phyloP scores from a whole-genome alignment of 2,113 vertebrate species.

The Plecotus auritus region DNA sequence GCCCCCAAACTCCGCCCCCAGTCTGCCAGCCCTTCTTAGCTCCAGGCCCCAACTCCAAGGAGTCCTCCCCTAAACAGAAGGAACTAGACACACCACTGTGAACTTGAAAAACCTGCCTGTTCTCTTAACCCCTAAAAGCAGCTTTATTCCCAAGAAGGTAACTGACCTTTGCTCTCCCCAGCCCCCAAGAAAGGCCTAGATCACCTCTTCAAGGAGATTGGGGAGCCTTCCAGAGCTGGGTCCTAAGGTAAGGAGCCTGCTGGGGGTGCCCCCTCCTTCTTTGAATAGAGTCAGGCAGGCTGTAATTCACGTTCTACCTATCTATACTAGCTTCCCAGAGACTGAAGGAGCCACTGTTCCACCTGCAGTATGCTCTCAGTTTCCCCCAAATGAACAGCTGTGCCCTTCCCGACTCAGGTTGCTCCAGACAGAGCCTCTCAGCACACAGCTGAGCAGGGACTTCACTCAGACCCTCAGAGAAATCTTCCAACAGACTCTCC shows the following conservation, averaged over 20 bases:
- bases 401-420: not conserved
- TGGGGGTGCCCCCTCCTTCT: not conserved
- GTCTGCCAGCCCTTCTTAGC: not conserved
- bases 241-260: not conserved
- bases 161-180: not conserved
- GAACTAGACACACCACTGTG: conserved; percentile 43
- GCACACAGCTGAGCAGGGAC: not conserved
- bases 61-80: conserved; percentile 47
- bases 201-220: not conserved
- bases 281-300: not conserved
- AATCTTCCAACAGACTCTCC: not conserved
- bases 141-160: conserved; percentile 49
- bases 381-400: conserved; percentile 24
- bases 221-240: not conserved
- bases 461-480: not conserved
- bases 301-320: not conserved
- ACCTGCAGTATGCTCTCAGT: not conserved
- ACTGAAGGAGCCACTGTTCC: not conserved
- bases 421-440: not conserved
- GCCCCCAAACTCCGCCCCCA: conserved; percentile 8
- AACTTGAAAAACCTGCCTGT: conserved; percentile 76
- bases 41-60: conserved; percentile 32
- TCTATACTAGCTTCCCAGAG: not conserved
- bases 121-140: conserved; percentile 68
- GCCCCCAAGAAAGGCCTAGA: not conserved